These are phyloP conservation scores for Ictalurus furcatus DNA, from an alignment of 2,113 vertebrate genomes.

Conservation along the genomic window DNA sequence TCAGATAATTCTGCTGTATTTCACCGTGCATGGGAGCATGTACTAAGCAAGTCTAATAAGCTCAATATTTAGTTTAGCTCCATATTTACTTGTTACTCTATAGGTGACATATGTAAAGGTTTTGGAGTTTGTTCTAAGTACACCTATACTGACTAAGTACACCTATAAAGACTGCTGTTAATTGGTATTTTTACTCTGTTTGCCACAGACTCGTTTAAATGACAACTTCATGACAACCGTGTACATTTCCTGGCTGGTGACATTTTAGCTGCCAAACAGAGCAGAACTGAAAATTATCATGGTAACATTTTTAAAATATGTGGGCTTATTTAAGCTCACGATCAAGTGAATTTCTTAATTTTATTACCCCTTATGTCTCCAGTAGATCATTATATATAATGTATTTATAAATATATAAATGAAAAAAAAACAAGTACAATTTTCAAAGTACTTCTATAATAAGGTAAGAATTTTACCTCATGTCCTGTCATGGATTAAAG, in stretches of 20 bases:
- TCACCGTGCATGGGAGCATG: not conserved
- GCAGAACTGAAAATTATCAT: not conserved
- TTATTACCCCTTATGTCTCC: not conserved
- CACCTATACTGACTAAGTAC: not conserved
- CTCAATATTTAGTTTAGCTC: constrained; percentile 17
- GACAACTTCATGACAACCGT: constrained; percentile 7
- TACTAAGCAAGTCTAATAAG: not conserved
- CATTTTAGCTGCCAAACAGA: constrained; percentile 21
- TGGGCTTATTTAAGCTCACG: not conserved
- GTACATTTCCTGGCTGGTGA: not conserved
- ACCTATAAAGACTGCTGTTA: not conserved
- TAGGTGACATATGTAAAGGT: not conserved
- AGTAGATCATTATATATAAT: not conserved
- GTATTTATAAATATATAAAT: too few relatives aligned
- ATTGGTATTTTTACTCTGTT: not conserved
- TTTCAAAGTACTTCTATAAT: not conserved
- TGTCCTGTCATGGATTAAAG: not conserved
- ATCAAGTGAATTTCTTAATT: not conserved
- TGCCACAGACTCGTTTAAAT: constrained; percentile 13
- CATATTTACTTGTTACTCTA: not conserved
- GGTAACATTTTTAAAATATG: constrained; percentile 1
- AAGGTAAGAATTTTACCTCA: not conserved
- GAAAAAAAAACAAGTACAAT: not conserved
- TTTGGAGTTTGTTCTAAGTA: not conserved
- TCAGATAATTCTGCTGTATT: not conserved